phyloP scores from a whole-genome alignment of 2,113 vertebrate genomes.

The Charadrius vociferus region DNA sequence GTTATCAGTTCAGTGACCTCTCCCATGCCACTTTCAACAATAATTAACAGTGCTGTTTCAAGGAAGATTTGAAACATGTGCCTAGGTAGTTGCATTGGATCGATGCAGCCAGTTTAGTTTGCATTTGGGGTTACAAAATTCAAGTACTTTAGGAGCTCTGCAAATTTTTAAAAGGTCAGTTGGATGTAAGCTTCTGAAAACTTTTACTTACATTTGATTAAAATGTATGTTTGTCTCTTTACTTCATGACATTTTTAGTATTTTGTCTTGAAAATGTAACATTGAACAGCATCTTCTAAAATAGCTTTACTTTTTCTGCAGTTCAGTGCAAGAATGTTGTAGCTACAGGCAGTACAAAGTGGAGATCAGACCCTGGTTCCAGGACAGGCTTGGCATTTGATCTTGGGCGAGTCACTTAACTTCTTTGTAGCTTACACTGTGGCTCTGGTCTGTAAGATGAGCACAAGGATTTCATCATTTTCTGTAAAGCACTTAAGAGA shows the following conservation, averaged over 20 bases:
- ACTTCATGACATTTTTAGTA: neutral
- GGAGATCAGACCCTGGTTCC: neutral
- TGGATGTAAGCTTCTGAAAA: neutral
- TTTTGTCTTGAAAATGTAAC: neutral
- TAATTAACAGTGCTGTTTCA: slow-evolving; percentile 51
- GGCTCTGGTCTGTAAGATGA: neutral
- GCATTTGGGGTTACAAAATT: neutral
- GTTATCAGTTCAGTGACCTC: slow-evolving; percentile 46
- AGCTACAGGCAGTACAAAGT: neutral
- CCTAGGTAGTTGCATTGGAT: neutral
- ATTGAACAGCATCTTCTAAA: neutral
- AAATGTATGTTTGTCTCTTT: neutral
- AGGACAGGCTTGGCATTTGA: neutral
- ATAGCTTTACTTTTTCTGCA: neutral
- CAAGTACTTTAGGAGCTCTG: neutral
- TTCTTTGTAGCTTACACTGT: neutral
- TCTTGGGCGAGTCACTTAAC: neutral
- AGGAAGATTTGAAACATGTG: neutral
- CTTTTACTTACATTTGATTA: neutral
- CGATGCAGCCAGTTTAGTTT: neutral
- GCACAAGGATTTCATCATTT: neutral
- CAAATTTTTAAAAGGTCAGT: neutral
- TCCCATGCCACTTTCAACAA: slow-evolving; percentile 42
- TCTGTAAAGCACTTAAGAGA: neutral
- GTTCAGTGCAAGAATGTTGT: neutral